Evolutionary conservation across 2,888 invertebrate genomes (phyloP).

Genomic region (Drosophila pullipes): DNA sequence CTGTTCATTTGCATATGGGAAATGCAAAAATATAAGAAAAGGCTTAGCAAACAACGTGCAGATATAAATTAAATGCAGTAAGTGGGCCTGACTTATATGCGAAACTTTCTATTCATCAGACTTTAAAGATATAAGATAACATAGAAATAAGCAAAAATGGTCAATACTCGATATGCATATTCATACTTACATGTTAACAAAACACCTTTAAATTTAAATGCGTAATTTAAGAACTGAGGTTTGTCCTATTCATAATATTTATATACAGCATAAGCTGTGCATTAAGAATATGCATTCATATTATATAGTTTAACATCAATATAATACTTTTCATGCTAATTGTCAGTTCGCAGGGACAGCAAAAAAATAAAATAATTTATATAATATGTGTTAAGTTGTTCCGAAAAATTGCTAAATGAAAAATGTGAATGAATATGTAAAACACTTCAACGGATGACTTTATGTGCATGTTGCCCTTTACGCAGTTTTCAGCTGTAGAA

Average conservation of each 20-base stretch:
- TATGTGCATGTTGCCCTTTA: slow-evolving; percentile 64
- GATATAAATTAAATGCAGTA: background rate
- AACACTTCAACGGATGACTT: slow-evolving; percentile 15
- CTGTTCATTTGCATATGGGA: slow-evolving; percentile 1
- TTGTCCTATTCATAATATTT: background rate
- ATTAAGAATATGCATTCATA: background rate
- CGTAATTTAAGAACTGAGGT: background rate
- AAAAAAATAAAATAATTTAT: slow-evolving; percentile 2
- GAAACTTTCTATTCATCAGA: background rate
- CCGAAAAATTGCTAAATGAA: slow-evolving; percentile 2
- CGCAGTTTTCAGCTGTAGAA: slow-evolving; percentile 55
- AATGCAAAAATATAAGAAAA: background rate
- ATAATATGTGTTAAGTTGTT: slow-evolving; percentile 6
- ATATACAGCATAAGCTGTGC: no score
- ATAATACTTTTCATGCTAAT: background rate
- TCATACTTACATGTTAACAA: background rate
- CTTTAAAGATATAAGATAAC: background rate
- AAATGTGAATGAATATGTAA: slow-evolving; percentile 24
- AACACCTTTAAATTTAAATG: background rate
- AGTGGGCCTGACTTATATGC: background rate
- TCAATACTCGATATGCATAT: background rate
- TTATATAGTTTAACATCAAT: background rate
- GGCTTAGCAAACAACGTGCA: background rate
- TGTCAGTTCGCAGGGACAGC: background rate
- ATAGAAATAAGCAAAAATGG: background rate